Conservation (phyloP, 1,140 invertebrate genomes). For the Cotesia typhae region DNA sequence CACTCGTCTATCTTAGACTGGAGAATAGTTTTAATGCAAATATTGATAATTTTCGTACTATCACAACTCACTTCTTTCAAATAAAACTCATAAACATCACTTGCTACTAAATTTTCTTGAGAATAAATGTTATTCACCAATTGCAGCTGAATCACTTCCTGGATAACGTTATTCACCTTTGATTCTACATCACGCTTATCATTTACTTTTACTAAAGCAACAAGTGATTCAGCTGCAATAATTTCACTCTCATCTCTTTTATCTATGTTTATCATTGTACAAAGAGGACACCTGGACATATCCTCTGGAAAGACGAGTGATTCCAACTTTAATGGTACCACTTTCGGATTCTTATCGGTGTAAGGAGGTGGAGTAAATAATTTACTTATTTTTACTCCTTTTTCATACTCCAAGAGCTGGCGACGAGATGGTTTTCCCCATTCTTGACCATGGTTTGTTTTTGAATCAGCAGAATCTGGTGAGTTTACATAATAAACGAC, state of each 20-base stretch:
- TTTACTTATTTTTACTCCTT: conserved; percentile 33
- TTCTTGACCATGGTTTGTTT: conserved; percentile 34
- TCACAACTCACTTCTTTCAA: conserved; percentile 5
- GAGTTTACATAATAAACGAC: conserved; percentile 32
- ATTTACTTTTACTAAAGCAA: neutral
- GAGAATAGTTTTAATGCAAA: conserved; percentile 22
- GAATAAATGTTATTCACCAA: neutral
- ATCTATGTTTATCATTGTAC: neutral
- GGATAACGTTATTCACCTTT: neutral
- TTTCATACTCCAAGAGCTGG: conserved; percentile 32
- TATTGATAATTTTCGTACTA: conserved; percentile 14
- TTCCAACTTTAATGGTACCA: neutral
- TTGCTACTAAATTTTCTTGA: neutral
- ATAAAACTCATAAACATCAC: neutral
- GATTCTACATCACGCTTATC: neutral
- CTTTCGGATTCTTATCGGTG: neutral
- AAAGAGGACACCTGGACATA: neutral
- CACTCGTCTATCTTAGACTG: conserved; percentile 25
- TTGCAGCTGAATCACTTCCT: neutral
- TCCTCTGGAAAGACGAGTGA: neutral
- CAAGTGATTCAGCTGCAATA: neutral
- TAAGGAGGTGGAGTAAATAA: conserved; percentile 20
- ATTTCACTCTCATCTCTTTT: neutral
- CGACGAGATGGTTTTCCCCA: conserved; percentile 35
- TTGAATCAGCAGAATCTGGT: conserved; percentile 17